phyloP scores from a whole-genome alignment of 2,113 vertebrate species.

The Dendropsophus ebraccatus region DNA sequence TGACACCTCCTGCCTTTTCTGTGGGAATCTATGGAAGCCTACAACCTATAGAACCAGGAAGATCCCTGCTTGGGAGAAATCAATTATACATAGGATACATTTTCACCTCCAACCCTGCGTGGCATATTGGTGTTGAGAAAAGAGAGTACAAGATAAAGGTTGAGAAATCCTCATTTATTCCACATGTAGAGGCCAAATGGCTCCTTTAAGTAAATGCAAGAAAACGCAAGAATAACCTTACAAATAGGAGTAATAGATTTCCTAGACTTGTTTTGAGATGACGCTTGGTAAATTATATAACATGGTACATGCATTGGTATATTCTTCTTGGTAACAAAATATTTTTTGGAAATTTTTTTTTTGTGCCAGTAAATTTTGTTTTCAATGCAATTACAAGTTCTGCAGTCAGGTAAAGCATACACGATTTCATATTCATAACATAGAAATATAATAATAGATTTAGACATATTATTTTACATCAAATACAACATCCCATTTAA shows the following conservation, averaged over 20 bases:
- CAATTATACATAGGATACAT: background rate
- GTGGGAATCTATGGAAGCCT: too few species aligned
- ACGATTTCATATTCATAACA: constrained; percentile 25
- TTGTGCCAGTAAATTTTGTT: background rate
- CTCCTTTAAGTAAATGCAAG: background rate
- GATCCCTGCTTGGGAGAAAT: background rate
- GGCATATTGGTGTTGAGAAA: background rate
- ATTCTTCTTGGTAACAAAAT: background rate
- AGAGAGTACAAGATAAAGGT: background rate
- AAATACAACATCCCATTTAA: constrained; percentile 42
- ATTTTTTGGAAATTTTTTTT: background rate
- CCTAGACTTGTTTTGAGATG: background rate
- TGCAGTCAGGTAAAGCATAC: constrained; percentile 64
- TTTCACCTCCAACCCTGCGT: too few species aligned
- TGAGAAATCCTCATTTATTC: constrained; percentile 17
- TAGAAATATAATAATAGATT: constrained; percentile 62
- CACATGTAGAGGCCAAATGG: constrained; percentile 8
- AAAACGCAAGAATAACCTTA: constrained; percentile 2
- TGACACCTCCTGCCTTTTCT: too few species aligned
- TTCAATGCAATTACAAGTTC: constrained; percentile 11
- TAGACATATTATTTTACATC: constrained; percentile 68
- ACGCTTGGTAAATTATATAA: background rate
- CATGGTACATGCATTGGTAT: background rate
- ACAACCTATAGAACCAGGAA: background rate
- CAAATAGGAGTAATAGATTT: constrained; percentile 14